Conservation (phyloP, 2,888 invertebrate genomes). For the Bombyx huttoni region DNA sequence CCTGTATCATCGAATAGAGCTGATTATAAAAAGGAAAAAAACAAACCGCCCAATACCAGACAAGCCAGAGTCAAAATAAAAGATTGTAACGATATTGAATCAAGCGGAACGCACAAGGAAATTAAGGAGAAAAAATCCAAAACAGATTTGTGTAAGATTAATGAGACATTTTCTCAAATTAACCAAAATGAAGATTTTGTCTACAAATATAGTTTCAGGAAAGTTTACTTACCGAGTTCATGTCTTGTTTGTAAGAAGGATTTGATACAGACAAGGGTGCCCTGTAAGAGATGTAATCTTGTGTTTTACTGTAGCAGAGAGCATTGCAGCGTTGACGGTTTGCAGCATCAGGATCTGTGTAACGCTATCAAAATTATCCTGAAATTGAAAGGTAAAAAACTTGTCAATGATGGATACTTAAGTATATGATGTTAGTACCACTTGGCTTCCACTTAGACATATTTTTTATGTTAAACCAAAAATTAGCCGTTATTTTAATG, state of each 20-base stretch:
- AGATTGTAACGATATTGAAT: constrained; percentile 40
- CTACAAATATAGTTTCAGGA: constrained; percentile 76
- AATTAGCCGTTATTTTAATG: too few relatives aligned
- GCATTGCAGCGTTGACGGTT: constrained; percentile 74
- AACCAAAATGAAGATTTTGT: constrained; percentile 73
- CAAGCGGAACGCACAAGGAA: constrained; percentile 8
- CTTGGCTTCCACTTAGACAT: too few relatives aligned
- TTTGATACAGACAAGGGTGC: constrained; percentile 31
- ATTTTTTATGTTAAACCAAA: too few relatives aligned
- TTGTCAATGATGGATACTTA: not conserved
- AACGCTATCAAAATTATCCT: constrained; percentile 72
- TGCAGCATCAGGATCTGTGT: constrained; percentile 74
- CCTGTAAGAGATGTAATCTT: constrained; percentile 71
- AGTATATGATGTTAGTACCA: not conserved
- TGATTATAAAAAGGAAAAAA: constrained; percentile 65
- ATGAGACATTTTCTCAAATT: constrained; percentile 32
- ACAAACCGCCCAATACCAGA: constrained; percentile 52
- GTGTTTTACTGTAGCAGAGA: constrained; percentile 75
- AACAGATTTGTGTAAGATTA: constrained; percentile 17
- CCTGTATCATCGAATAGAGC: constrained; percentile 68
- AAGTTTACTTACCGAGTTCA: constrained; percentile 73
- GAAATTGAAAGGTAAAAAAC: constrained; percentile 62
- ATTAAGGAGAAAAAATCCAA: constrained; percentile 40
- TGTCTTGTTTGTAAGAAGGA: constrained; percentile 69
- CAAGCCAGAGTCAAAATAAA: constrained; percentile 59